Conservation (phyloP, 2,113 vertebrate genomes). For the Centropristis striata region DNA sequence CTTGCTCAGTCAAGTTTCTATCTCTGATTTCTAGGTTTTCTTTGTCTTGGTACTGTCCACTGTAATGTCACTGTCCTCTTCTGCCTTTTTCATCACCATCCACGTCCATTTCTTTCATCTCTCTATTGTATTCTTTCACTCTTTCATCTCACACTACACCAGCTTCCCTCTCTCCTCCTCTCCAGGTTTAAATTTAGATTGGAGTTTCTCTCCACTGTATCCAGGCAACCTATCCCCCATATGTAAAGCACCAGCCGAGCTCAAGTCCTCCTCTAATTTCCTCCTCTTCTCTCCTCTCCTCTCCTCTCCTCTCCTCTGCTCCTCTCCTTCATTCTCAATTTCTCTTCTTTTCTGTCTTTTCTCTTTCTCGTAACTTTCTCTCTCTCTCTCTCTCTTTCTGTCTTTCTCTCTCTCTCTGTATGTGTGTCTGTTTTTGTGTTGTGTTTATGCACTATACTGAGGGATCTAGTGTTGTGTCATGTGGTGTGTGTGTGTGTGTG, state of each 20-base stretch:
- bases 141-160: constrained; percentile 33
- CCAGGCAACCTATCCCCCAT: constrained; percentile 74
- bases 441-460: background rate
- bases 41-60: constrained; percentile 1
- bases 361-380: background rate
- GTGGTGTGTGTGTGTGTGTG: constrained; percentile 1
- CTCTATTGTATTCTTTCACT: constrained; percentile 35
- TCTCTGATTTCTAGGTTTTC: too few relatives aligned
- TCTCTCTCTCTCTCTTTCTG: background rate
- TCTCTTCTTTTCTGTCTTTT: background rate
- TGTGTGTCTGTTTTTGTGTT: background rate
- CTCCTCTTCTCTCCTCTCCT: background rate
- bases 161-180: constrained; percentile 38
- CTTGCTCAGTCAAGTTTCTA: background rate
- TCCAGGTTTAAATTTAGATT: constrained; percentile 79
- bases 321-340: background rate
- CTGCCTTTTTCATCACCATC: constrained; percentile 28
- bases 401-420: background rate
- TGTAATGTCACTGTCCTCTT: constrained; percentile 6
- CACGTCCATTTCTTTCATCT: constrained; percentile 39
- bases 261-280: constrained; percentile 3
- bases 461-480: too few relatives aligned
- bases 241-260: constrained; percentile 43
- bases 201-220: constrained; percentile 74
- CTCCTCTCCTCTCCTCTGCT: background rate